phyloP scores from a whole-genome alignment of 2,797 vertebrate genomes.

The Phyllotis vaccarum region DNA sequence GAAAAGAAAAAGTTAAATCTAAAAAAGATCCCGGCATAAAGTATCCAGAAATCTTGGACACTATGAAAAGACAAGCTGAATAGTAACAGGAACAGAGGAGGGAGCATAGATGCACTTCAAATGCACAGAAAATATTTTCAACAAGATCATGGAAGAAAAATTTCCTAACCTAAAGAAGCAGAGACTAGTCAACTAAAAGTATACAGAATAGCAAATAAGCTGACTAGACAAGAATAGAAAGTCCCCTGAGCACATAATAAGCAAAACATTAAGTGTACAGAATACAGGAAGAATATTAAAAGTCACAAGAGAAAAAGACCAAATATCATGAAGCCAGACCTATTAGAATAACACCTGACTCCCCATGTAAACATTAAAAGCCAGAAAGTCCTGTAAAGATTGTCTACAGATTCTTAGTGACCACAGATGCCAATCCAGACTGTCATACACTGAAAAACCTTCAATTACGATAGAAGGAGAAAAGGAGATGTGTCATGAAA shows the following conservation, averaged over 20 bases:
- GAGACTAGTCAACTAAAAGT: not conserved
- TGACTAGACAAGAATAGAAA: not conserved
- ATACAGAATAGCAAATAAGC: not conserved
- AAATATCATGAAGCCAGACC: not conserved
- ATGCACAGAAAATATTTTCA: not conserved
- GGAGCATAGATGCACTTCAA: not conserved
- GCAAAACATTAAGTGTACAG: not conserved
- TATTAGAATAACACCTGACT: not conserved
- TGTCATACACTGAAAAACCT: not conserved
- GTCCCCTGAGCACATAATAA: not conserved
- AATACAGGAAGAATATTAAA: not conserved
- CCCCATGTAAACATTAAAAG: too few species aligned
- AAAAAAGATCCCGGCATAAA: not conserved
- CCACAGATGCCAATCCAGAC: not conserved
- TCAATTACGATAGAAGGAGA: not conserved
- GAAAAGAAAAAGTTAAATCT: not conserved
- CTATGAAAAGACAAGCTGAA: not conserved
- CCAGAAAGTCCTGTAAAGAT: not conserved
- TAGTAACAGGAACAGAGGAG: not conserved
- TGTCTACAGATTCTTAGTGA: not conserved
- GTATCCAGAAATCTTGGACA: not conserved
- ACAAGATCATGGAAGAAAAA: not conserved
- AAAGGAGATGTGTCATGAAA: not conserved
- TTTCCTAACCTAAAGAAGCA: not conserved
- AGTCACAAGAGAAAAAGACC: not conserved